A percentile compares a stretch with the other conserved stretches of the same genome.
Evolutionary conservation across 2,888 invertebrate species (phyloP).

Genomic region (Drosophila histrio): DNA sequence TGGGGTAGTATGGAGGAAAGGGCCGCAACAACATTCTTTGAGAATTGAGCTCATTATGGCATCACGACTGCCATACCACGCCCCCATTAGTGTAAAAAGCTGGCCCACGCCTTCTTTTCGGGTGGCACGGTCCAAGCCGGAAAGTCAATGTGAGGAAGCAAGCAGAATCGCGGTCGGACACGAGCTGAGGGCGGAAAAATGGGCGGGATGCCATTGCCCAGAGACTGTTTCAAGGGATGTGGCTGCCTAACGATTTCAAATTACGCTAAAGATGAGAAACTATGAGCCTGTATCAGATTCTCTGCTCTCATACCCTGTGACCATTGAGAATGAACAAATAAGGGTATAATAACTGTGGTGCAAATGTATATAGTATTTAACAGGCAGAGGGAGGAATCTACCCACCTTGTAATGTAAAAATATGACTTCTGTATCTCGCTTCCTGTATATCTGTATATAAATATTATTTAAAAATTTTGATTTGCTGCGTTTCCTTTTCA

Average conservation of each 20-base stretch:
- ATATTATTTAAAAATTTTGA: too few species aligned
- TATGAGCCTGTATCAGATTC: slow-evolving; percentile 21
- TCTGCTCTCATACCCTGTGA: background rate
- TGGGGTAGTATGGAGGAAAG: background rate
- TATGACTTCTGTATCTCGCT: background rate
- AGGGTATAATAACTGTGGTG: background rate
- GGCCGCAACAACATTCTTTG: slow-evolving; percentile 67
- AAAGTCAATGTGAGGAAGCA: slow-evolving; percentile 43
- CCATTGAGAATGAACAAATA: background rate
- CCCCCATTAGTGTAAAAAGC: slow-evolving; percentile 78
- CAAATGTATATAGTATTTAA: background rate
- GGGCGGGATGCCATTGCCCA: slow-evolving; percentile 37
- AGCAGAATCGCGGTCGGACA: slow-evolving; percentile 10
- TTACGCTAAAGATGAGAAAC: slow-evolving; percentile 69
- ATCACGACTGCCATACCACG: slow-evolving; percentile 69
- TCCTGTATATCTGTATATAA: too few species aligned
- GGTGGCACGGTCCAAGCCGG: slow-evolving; percentile 11
- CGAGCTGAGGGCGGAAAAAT: slow-evolving; percentile 15
- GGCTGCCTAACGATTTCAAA: slow-evolving; percentile 68
- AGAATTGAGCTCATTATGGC: slow-evolving; percentile 81
- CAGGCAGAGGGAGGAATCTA: background rate
- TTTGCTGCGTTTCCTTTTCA: too few species aligned
- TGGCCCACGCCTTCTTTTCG: slow-evolving; percentile 54
- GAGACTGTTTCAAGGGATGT: slow-evolving; percentile 30
- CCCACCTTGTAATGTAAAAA: background rate